These are phyloP conservation scores for Orthonyx spaldingii DNA, from an alignment of 2,113 vertebrate species.

Conservation along the genomic window DNA sequence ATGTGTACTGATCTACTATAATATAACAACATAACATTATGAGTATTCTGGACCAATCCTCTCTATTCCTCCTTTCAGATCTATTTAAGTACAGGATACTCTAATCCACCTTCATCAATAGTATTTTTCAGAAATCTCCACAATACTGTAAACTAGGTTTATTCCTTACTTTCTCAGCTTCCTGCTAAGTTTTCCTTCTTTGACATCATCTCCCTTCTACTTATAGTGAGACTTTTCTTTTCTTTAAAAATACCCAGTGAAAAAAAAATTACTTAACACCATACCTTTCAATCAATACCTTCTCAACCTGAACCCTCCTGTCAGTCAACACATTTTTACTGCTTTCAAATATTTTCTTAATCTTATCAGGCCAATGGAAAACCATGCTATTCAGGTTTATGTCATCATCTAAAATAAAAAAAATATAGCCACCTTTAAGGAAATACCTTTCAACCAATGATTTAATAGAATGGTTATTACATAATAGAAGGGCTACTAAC, in stretches of 20 bases:
- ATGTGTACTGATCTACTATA: not conserved
- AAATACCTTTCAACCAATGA: not conserved
- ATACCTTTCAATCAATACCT: constrained; percentile 77
- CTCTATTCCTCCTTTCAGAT: not conserved
- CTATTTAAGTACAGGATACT: not conserved
- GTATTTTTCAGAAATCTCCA: not conserved
- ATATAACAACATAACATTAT: not conserved
- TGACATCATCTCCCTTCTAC: not conserved
- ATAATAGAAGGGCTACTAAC: not conserved
- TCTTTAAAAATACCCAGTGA: not conserved
- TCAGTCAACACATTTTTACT: constrained; percentile 54
- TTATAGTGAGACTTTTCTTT: not conserved
- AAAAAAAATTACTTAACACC: not conserved
- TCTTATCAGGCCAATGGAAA: constrained; percentile 83
- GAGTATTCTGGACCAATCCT: not conserved
- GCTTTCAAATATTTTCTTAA: constrained; percentile 74
- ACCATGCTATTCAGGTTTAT: constrained; percentile 80
- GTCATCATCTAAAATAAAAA: constrained; percentile 76
- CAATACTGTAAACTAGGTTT: not conserved
- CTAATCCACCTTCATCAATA: not conserved
- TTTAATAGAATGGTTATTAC: not conserved
- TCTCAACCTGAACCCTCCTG: constrained; percentile 67
- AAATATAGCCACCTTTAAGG: not conserved
- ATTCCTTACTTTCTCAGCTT: not conserved
- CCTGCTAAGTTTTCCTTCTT: not conserved